These are phyloP conservation scores for Peribatodes rhomboidaria DNA, from an alignment of 2,888 invertebrate genomes.

Conservation along the genomic window DNA sequence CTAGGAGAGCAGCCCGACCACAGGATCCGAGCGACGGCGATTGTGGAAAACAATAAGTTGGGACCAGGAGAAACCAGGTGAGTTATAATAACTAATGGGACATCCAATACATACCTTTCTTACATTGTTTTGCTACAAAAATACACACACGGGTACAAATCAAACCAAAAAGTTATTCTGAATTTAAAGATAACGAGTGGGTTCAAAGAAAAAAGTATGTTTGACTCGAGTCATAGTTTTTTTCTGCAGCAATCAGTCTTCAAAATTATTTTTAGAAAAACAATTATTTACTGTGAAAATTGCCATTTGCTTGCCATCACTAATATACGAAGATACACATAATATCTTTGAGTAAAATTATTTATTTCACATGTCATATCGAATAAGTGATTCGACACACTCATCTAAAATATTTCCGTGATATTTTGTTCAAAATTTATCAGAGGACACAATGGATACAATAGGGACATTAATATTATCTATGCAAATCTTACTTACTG, in stretches of 20 bases:
- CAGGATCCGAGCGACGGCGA: conserved; percentile 87
- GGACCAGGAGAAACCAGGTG: conserved; percentile 87
- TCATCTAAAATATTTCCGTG: conserved; percentile 1
- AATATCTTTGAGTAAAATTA: not conserved
- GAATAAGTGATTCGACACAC: conserved; percentile 13
- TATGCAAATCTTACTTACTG: conserved; percentile 6
- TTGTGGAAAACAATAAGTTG: conserved; percentile 87
- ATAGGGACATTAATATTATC: not conserved
- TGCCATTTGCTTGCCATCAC: not conserved
- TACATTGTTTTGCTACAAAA: not conserved
- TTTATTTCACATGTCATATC: conserved; percentile 7
- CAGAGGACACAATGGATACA: conserved; percentile 1
- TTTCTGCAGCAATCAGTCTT: not conserved
- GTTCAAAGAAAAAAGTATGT: too few species aligned
- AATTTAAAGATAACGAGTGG: too few species aligned
- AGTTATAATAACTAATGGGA: conserved; percentile 54
- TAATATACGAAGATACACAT: not conserved
- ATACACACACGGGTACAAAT: not conserved
- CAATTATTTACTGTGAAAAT: not conserved
- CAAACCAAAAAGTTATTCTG: too few species aligned
- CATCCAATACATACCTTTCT: not conserved
- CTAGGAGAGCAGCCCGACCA: conserved; percentile 88
- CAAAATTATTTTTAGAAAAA: not conserved
- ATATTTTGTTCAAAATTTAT: conserved; percentile 11
- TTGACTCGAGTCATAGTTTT: too few species aligned